Conservation (phyloP, 2,113 vertebrate species). For the Eidolon helvum region DNA sequence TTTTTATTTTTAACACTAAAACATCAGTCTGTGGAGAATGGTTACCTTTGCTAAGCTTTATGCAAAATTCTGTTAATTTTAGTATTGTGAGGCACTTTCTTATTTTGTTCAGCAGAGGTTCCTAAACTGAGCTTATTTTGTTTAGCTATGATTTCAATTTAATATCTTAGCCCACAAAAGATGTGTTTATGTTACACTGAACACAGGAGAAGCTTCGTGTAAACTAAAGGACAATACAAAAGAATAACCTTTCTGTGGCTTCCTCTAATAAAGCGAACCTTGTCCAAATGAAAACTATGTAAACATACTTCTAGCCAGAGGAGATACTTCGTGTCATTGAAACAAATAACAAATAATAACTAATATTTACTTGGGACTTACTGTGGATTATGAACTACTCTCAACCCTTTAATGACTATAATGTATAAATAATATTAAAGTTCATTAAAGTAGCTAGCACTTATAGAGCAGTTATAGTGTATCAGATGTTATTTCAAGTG, state of each 20-base stretch:
- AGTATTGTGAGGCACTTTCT: background rate
- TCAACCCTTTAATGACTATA: background rate
- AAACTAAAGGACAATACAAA: background rate
- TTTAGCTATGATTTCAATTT: background rate
- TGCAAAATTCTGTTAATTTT: background rate
- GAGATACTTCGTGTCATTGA: background rate
- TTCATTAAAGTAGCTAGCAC: background rate
- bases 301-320: background rate
- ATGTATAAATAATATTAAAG: background rate
- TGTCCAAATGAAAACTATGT: background rate
- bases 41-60: background rate
- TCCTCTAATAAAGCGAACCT: background rate
- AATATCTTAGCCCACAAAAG: background rate
- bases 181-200: background rate
- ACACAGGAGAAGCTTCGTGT: background rate
- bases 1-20: background rate
- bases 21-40: background rate
- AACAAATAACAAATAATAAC: background rate
- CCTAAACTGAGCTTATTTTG: background rate
- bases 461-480: background rate
- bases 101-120: background rate
- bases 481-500: background rate
- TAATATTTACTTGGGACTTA: background rate
- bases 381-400: background rate
- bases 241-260: background rate